Evolutionary conservation across 2,113 vertebrate species (phyloP).

Genomic region (Cranoglanis bouderius): DNA sequence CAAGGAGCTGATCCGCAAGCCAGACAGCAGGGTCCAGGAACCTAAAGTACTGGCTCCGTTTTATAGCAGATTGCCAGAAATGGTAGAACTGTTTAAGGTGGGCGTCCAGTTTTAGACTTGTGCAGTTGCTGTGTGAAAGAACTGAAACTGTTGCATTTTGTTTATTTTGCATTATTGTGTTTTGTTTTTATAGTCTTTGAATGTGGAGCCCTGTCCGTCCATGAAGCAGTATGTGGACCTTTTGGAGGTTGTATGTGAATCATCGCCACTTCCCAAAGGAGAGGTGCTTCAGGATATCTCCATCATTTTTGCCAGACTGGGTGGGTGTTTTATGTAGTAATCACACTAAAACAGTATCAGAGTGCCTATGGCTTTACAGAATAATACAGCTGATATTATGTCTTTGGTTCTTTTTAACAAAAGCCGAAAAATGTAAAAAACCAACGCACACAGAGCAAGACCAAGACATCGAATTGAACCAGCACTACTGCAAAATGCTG

Average conservation of each 20-base stretch:
- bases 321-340: conserved; percentile 56
- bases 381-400: neutral
- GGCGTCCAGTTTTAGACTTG: neutral
- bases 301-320: conserved; percentile 72
- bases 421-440: conserved; percentile 71
- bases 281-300: conserved; percentile 75
- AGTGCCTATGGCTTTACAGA: neutral
- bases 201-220: conserved; percentile 64
- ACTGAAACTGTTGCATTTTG: neutral
- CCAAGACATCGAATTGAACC: conserved; percentile 39
- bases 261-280: conserved; percentile 60
- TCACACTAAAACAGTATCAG: neutral
- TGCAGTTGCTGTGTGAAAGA: neutral
- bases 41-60: conserved; percentile 70
- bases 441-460: conserved; percentile 60
- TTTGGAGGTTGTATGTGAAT: conserved; percentile 71
- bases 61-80: conserved; percentile 59
- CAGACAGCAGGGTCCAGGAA: conserved; percentile 61
- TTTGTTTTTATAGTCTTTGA: conserved; percentile 60
- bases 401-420: conserved; percentile 33
- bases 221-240: conserved; percentile 76
- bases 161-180: neutral
- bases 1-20: conserved; percentile 44
- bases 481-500: conserved; percentile 67
- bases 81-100: conserved; percentile 73